A percentile compares a stretch with the other conserved stretches of the same genome.
phyloP scores from a whole-genome alignment of 2,113 vertebrate genomes.

The Tonatia bakeri region DNA sequence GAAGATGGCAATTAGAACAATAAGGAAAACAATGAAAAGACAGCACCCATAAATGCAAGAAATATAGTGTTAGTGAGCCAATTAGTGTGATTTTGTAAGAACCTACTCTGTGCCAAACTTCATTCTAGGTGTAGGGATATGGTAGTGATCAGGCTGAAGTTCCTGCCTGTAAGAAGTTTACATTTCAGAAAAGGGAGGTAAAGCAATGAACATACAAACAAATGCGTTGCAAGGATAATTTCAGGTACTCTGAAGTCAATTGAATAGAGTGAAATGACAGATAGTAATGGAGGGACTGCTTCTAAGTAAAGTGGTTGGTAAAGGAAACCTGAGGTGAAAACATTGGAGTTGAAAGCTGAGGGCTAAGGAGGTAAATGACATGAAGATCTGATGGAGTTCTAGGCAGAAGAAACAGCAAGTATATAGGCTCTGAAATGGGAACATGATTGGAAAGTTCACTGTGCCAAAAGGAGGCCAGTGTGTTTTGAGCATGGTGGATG shows the following conservation, averaged over 20 bases:
- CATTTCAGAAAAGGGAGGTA: not conserved
- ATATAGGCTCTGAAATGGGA: not conserved
- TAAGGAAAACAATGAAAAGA: not conserved
- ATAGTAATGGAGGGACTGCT: not conserved
- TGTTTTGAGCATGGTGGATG: not conserved
- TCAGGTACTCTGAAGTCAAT: not conserved
- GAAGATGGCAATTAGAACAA: not conserved
- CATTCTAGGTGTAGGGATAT: not conserved
- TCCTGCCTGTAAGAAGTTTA: not conserved
- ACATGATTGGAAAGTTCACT: not conserved
- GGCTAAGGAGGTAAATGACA: not conserved
- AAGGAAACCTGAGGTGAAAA: not conserved
- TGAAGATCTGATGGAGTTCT: not conserved
- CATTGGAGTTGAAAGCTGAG: not conserved
- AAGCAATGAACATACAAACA: not conserved
- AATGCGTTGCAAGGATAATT: not conserved
- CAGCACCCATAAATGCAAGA: not conserved
- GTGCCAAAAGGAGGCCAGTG: not conserved
- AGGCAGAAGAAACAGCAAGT: not conserved
- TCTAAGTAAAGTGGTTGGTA: not conserved
- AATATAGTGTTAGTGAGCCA: not conserved
- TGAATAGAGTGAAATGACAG: not conserved
- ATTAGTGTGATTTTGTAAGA: not conserved
- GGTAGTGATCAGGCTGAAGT: not conserved
- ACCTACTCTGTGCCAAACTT: not conserved